Evolutionary conservation across 2,113 vertebrate species (phyloP).

Genomic region (Mus spicilegus): DNA sequence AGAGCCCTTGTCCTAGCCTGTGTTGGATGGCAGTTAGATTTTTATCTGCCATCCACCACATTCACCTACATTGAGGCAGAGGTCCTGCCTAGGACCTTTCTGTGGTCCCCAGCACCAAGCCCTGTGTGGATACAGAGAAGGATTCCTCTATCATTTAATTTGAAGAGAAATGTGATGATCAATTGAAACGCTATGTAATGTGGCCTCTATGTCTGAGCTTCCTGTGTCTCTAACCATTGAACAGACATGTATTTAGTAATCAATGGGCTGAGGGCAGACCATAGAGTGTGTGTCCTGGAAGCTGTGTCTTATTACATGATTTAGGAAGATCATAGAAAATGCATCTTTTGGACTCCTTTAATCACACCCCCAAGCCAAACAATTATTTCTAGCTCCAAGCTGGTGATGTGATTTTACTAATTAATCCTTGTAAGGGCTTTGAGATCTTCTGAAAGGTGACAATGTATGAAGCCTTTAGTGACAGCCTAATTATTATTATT

Average conservation of each 20-base stretch:
- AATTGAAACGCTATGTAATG: neutral
- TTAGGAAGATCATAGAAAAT: slow-evolving; percentile 51
- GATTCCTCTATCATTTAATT: neutral
- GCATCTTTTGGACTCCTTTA: slow-evolving; percentile 26
- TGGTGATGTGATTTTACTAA: slow-evolving; percentile 66
- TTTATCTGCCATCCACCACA: neutral
- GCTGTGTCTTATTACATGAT: neutral
- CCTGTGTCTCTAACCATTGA: slow-evolving; percentile 2
- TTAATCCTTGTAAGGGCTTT: slow-evolving; percentile 69
- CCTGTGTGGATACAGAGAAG: neutral
- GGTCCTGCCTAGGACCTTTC: neutral
- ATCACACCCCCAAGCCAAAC: slow-evolving; percentile 11
- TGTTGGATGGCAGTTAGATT: neutral
- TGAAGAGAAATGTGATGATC: neutral
- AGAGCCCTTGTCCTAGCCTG: neutral
- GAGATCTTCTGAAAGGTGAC: slow-evolving; percentile 74
- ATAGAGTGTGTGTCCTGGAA: slow-evolving; percentile 31
- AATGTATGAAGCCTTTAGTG: slow-evolving; percentile 63
- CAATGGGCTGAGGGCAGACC: neutral
- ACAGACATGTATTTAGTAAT: slow-evolving; percentile 20
- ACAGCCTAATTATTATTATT: slow-evolving; percentile 82
- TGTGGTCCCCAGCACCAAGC: neutral
- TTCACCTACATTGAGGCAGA: neutral
- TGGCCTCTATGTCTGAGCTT: neutral
- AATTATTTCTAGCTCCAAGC: slow-evolving; percentile 47